Percentiles rank a stretch among this genome's conserved stretches.
Evolutionary conservation across 2,113 vertebrate genomes (phyloP).

Genomic region (Prionailurus bengalensis): DNA sequence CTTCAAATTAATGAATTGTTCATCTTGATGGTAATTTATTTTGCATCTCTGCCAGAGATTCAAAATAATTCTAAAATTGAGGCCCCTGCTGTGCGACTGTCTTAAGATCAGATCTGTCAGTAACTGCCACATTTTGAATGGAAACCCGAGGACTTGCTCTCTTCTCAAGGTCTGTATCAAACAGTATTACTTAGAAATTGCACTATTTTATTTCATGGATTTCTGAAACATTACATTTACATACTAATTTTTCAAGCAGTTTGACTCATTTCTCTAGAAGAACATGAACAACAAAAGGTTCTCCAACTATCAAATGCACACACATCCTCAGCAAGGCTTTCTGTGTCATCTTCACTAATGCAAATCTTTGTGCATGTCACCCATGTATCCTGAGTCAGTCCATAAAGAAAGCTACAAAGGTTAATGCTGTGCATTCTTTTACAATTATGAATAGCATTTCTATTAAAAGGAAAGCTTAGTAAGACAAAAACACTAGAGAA

Average conservation of each 20-base stretch:
- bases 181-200: background rate
- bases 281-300: slow-evolving; percentile 81
- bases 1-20: slow-evolving; percentile 40
- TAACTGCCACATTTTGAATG: background rate
- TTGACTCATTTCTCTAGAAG: slow-evolving; percentile 81
- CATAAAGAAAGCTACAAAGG: slow-evolving; percentile 47
- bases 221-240: slow-evolving; percentile 68
- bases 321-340: slow-evolving; percentile 89
- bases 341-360: slow-evolving; percentile 90
- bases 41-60: background rate
- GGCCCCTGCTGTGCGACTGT: background rate
- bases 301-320: slow-evolving; percentile 89
- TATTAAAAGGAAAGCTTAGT: slow-evolving; percentile 77
- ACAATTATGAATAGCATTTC: slow-evolving; percentile 69
- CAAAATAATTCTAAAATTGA: slow-evolving; percentile 33
- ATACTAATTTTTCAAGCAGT: slow-evolving; percentile 67
- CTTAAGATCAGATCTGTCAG: background rate
- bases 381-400: slow-evolving; percentile 68
- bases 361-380: slow-evolving; percentile 79
- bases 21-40: background rate
- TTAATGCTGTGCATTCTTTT: slow-evolving; percentile 60
- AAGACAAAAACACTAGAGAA: slow-evolving; percentile 75
- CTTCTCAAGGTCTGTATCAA: background rate
- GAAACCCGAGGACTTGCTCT: background rate
- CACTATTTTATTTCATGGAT: background rate